Evolutionary conservation across 2,888 invertebrate species (phyloP).

Genomic region (Dryocosmus kuriphilus): DNA sequence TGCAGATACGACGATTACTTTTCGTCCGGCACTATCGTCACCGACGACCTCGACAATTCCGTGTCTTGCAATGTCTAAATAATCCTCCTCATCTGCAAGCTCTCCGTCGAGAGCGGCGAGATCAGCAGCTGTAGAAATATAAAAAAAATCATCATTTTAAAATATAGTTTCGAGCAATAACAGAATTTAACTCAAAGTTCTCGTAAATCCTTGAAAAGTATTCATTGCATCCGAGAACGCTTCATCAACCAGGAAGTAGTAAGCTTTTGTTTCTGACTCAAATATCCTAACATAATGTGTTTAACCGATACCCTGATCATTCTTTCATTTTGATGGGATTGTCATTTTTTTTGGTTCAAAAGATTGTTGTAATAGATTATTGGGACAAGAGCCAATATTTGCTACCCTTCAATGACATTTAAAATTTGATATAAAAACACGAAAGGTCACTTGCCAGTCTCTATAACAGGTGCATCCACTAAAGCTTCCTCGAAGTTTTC

Average conservation of each 20-base stretch:
- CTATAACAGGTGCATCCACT: slow-evolving; percentile 82
- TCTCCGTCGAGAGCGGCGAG: slow-evolving; percentile 74
- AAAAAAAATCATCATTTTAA: not conserved
- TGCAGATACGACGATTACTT: slow-evolving; percentile 97
- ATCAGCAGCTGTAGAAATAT: slow-evolving; percentile 69
- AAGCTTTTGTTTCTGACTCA: not conserved
- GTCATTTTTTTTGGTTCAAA: not conserved
- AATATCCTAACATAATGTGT: no score
- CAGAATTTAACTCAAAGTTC: not conserved
- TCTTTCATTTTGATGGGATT: no score
- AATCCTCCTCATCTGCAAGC: slow-evolving; percentile 80
- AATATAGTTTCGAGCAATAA: not conserved
- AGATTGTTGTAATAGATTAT: not conserved
- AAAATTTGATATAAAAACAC: slow-evolving; percentile 42
- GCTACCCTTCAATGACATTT: slow-evolving; percentile 42
- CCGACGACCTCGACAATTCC: slow-evolving; percentile 92
- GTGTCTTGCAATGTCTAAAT: slow-evolving; percentile 85
- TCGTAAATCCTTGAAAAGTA: not conserved
- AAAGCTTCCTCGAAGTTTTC: slow-evolving; percentile 95
- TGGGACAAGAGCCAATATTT: slow-evolving; percentile 11
- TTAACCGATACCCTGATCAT: no score
- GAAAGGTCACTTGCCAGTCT: slow-evolving; percentile 73
- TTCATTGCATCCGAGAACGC: not conserved
- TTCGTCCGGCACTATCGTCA: slow-evolving; percentile 91
- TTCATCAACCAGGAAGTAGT: not conserved